Percentiles rank a stretch among this genome's conserved stretches.
Evolutionary conservation across 2,888 invertebrate species (phyloP).

Genomic region (Lasioglossum calceatum): DNA sequence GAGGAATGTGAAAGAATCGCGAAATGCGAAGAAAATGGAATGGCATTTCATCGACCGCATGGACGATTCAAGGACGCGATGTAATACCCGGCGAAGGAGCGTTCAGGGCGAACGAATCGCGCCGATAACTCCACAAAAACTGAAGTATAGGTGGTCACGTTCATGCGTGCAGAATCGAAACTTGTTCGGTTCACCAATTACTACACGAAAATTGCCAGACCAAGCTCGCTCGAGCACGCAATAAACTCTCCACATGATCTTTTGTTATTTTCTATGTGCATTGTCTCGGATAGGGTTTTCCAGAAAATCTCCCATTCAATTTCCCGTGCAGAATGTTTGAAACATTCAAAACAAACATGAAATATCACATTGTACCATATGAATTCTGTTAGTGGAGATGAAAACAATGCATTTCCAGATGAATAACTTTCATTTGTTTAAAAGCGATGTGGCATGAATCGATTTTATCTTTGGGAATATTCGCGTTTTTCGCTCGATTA

Average conservation of each 20-base stretch:
- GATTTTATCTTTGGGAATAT: too few relatives aligned
- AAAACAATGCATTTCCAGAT: neutral
- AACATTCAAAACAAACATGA: neutral
- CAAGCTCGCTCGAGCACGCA: neutral
- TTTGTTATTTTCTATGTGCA: too few relatives aligned
- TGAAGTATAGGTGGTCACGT: neutral
- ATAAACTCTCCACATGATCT: neutral
- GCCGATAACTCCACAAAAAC: slow-evolving; percentile 12
- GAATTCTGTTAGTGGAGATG: neutral
- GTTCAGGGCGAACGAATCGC: slow-evolving; percentile 15
- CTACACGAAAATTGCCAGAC: neutral
- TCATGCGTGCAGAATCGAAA: neutral
- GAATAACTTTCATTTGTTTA: neutral
- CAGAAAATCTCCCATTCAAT: neutral
- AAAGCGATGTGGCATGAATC: neutral
- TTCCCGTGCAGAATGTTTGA: neutral
- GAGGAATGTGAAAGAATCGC: slow-evolving; percentile 33
- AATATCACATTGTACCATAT: neutral
- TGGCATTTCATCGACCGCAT: slow-evolving; percentile 21
- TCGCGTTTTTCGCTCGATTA: too few relatives aligned
- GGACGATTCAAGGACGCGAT: slow-evolving; percentile 20
- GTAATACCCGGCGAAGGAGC: neutral
- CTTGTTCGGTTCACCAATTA: neutral
- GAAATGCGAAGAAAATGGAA: slow-evolving; percentile 32
- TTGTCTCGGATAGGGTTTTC: neutral